These are phyloP conservation scores for Todus mexicanus DNA, from an alignment of 2,797 vertebrate genomes.

Conservation along the genomic window DNA sequence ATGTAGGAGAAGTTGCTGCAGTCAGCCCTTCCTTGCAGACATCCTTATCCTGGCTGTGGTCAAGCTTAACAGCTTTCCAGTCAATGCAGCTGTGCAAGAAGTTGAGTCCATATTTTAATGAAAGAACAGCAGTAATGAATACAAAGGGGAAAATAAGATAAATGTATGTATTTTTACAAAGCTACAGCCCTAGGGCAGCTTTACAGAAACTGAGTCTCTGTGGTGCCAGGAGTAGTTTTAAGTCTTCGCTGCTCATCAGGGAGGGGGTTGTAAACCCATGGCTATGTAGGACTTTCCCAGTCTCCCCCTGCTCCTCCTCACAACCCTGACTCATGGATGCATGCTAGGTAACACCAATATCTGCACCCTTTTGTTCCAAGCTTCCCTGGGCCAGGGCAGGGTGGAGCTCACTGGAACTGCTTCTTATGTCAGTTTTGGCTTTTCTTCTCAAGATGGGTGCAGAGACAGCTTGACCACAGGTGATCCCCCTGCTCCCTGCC, in stretches of 20 bases:
- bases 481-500: rapidly evolving
- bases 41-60: neutral
- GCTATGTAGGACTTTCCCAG: neutral
- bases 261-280: neutral
- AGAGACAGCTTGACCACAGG: rapidly evolving
- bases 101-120: neutral
- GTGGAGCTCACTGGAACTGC: neutral
- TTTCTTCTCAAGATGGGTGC: neutral
- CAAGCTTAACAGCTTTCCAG: neutral
- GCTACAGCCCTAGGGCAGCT: neutral
- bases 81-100: rapidly evolving
- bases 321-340: rapidly evolving
- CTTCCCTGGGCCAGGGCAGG: neutral
- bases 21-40: neutral
- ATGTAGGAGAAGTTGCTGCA: neutral
- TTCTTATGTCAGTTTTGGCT: neutral
- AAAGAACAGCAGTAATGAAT: neutral
- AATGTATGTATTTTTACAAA: neutral
- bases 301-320: neutral
- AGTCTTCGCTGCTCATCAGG: rapidly evolving
- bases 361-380: neutral
- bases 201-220: neutral
- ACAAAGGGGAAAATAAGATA: neutral
- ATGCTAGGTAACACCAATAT: rapidly evolving
- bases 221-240: neutral